phyloP scores from a whole-genome alignment of 2,888 invertebrate species.

The Synergus umbraculus region DNA sequence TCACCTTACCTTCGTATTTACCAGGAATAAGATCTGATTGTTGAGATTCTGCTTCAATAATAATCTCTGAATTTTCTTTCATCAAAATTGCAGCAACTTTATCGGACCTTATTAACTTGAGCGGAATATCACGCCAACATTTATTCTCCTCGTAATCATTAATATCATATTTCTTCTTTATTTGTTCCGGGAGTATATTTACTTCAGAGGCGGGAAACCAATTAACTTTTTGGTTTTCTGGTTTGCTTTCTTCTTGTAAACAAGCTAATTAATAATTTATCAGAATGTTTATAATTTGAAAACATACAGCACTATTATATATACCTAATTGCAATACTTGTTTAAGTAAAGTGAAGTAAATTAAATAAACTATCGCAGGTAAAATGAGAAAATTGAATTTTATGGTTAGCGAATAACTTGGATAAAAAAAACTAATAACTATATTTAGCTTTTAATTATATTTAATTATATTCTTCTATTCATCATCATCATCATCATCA shows the following conservation, averaged over 20 bases:
- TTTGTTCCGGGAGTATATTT: constrained; percentile 52
- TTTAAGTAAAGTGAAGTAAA: no score
- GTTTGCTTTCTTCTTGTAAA: constrained; percentile 34
- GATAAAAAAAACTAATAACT: no score
- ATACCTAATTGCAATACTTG: no score
- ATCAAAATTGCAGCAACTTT: constrained; percentile 65
- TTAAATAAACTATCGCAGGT: no score
- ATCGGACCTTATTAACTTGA: constrained; percentile 66
- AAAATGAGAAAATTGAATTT: no score
- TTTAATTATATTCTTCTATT: no score
- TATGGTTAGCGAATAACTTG: no score
- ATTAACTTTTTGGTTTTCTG: constrained; percentile 48
- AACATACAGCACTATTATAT: no score
- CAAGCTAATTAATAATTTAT: background rate
- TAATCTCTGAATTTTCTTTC: constrained; percentile 72
- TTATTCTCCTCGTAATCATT: constrained; percentile 57
- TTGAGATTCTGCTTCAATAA: constrained; percentile 80
- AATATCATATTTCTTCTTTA: constrained; percentile 47
- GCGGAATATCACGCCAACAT: constrained; percentile 52
- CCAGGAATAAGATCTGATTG: constrained; percentile 88
- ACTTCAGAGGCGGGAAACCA: constrained; percentile 69
- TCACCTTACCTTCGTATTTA: constrained; percentile 85
- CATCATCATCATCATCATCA: no score
- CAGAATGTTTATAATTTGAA: background rate
- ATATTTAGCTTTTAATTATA: no score